Conservation (phyloP, 1,140 invertebrate species). For the Ostrea edulis region DNA sequence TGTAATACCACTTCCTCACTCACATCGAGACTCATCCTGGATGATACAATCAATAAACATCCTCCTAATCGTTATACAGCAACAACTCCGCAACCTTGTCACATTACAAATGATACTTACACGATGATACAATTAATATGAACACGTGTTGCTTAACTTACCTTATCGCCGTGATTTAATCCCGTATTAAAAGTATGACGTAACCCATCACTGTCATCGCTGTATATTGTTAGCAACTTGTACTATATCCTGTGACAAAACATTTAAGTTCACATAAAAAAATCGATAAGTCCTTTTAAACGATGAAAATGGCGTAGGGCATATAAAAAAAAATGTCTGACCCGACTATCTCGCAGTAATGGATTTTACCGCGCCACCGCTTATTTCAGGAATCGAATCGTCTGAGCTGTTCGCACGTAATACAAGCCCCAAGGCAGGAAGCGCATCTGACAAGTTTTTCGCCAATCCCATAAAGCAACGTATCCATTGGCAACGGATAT, state of each 20-base stretch:
- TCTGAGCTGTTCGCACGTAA: slow-evolving; percentile 30
- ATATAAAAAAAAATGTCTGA: slow-evolving; percentile 25
- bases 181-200: slow-evolving; percentile 13
- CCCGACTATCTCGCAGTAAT: slow-evolving; percentile 9
- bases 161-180: background rate
- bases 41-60: slow-evolving; percentile 34
- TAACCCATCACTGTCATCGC: background rate
- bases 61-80: slow-evolving; percentile 22
- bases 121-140: background rate
- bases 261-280: slow-evolving; percentile 25
- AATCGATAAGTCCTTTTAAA: slow-evolving; percentile 35
- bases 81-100: slow-evolving; percentile 15
- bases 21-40: slow-evolving; percentile 17
- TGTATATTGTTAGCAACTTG: slow-evolving; percentile 19
- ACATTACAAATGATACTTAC: background rate
- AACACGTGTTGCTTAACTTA: slow-evolving; percentile 20
- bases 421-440: slow-evolving; percentile 24
- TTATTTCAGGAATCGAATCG: slow-evolving; percentile 37
- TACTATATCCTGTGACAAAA: slow-evolving; percentile 8
- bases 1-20: background rate
- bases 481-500: slow-evolving; percentile 31
- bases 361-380: slow-evolving; percentile 5
- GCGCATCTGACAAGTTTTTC: slow-evolving; percentile 14
- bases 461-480: slow-evolving; percentile 16
- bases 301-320: background rate